Evolutionary conservation across 2,888 invertebrate species (phyloP), one percentile per base, ranked within the genome.

Genomic region (Eupithecia subumbrata): DNA sequence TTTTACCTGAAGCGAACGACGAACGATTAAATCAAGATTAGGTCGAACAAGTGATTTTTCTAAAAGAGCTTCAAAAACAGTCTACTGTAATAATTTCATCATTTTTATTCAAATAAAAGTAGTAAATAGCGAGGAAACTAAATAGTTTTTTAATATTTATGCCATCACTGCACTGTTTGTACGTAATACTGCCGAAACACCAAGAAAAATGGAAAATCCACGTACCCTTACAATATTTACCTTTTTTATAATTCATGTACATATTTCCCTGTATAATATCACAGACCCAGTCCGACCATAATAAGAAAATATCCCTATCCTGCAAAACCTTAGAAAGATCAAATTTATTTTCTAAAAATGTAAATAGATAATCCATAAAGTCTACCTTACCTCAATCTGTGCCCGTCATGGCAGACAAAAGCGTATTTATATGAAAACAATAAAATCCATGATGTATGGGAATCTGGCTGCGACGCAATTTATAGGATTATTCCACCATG

Each of bases 361-460:
- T 63, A 73, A 73, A 76, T 72, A n/a, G 37, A 22, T 60, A 25
- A 0, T 48, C 60, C 72, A 67, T 72, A 76, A 71, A 76, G 72
- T 66, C 69, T 37, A 72, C 72, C 72, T 75, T 67, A 72, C 70
- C 72, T 71, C 77, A 75, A 72, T 75, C 77, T 75, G 75, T 67
- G 40, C 73, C 76, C 72, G 74, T 71, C 71, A 76, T 74, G 72
- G 75, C 76, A 68, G 73, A 74, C 75, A 81, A 78, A 79, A 80
- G 64, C 68, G 81, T 85, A 86, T 86, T 86, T 87, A 88, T 87
- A 83, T 84, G 88, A 88, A 88, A 87, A 87, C 88, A 88, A 87
- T 87, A 86, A 86, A 80, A 84, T 40, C 84, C 82, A 71, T 86
- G 88, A 87, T 87, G 83, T 83, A 87, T 84, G 83, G 75, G 82